These are phyloP conservation scores for Hydrocynus forskahlii DNA, from an alignment of 2,797 vertebrate species.

Conservation along the genomic window DNA sequence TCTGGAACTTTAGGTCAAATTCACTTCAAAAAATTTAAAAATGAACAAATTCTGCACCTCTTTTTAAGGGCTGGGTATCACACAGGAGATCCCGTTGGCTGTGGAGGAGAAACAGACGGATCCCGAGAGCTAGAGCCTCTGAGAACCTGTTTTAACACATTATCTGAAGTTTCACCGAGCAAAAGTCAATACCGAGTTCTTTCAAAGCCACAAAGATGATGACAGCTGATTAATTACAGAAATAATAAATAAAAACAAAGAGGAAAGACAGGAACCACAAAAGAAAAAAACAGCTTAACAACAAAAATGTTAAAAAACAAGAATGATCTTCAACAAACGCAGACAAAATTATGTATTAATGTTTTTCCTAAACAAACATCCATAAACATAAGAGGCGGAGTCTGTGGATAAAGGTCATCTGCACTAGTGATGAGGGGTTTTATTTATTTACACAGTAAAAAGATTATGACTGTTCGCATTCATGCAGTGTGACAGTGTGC, in stretches of 20 bases:
- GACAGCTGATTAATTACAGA: constrained; percentile 10
- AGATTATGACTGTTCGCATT: constrained; percentile 29
- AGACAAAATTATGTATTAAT: constrained; percentile 12
- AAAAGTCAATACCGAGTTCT: background rate
- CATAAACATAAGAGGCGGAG: constrained; percentile 19
- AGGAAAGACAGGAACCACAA: background rate
- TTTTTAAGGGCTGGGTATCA: constrained; percentile 48
- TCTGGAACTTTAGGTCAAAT: constrained; percentile 63
- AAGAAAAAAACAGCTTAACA: constrained; percentile 1
- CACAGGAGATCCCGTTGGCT: constrained; percentile 43
- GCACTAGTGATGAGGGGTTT: background rate
- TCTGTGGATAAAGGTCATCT: constrained; percentile 8
- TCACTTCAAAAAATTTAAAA: constrained; percentile 39
- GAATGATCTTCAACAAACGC: background rate
- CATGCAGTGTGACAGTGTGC: constrained; percentile 41
- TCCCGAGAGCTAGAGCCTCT: constrained; percentile 29
- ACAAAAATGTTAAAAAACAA: background rate
- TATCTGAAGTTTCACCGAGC: background rate
- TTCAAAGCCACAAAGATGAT: background rate
- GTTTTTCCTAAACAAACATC: no score
- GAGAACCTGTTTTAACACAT: constrained; percentile 11
- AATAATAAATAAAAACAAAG: constrained; percentile 22
- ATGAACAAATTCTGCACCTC: constrained; percentile 56
- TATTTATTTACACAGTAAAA: constrained; percentile 19
- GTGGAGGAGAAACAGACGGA: constrained; percentile 15